Evolutionary conservation across 1,140 invertebrate species (phyloP).

Genomic region (Parapsyche elsis): DNA sequence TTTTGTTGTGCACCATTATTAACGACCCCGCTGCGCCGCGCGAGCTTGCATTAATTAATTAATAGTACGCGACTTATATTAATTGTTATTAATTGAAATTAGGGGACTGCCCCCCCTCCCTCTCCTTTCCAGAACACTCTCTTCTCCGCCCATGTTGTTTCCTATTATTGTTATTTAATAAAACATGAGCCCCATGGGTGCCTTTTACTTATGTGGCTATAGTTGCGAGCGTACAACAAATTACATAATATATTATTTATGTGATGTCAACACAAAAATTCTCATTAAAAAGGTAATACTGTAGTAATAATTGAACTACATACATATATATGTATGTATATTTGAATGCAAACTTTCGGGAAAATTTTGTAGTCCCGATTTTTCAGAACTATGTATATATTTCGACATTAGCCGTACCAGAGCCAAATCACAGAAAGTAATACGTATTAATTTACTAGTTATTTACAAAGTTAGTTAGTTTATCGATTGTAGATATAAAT

Average conservation of each 20-base stretch:
- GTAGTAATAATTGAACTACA: background rate
- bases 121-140: background rate
- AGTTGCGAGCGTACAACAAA: no score
- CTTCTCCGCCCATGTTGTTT: background rate
- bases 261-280: no score
- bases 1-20: no score
- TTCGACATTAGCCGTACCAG: background rate
- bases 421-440: no score
- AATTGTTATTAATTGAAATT: constrained; percentile 22
- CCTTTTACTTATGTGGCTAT: background rate
- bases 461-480: background rate
- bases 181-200: constrained; percentile 10
- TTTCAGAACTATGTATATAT: no score
- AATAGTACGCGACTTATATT: background rate
- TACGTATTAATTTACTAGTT: background rate
- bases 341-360: background rate
- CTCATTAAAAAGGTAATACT: no score
- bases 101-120: background rate
- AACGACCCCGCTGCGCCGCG: background rate
- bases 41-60: background rate
- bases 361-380: background rate
- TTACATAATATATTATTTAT: no score
- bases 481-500: no score
- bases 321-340: background rate
- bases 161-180: constrained; percentile 25